Base-by-base conservation (phyloP, 2,888 invertebrate species). In the Apotomis turbidana region DNA sequence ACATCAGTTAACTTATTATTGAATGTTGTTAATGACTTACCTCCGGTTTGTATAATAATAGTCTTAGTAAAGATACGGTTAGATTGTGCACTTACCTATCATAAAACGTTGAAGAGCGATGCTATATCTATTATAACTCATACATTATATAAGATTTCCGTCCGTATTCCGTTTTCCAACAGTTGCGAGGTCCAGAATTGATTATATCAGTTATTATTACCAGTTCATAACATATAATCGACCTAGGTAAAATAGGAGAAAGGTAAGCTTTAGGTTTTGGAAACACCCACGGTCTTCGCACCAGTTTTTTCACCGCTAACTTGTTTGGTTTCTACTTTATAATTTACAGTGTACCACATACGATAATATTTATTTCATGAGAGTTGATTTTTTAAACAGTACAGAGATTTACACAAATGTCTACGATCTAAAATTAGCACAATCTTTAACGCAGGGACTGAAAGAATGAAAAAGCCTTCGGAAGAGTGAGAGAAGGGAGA, bases 31-130 rank as follows among this genome's bases (percentile, higher is more conserved):
- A 52, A 63, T 54, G 62, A 59, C 52, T 68, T 72, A 62, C 72
- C 62, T 68, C 68, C 54, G 6, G 72, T 54, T 63, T 63, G 15
- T 68, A 27, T 27, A 59, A 72, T 59, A 68, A 63, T 36, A 70
- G 67, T 41, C 12, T 72, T 62, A 41, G 10, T 15, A 68, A n/a
- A 64, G 68, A 68, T 68, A 72, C 8, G 58, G 44, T 15, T 52
- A 68, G 52, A 55, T 73, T 70, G 58, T 70, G 61, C 54, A 87
- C 88, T 85, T 79, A 88, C 88, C 84, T 85, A 84, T 79, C 84
- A 85, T 84, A 84, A 79, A 87, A 82, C 78, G 80, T 76, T 75
- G 79, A 62, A 58, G 41, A 58, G 63, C 68, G 68, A 59, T 27
- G 63, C 44, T 72, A 62, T 52, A 36, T 58, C 54, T 72, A 68